A percentile compares a stretch with the other conserved stretches of the same genome.
Evolutionary conservation across 1,140 invertebrate genomes (phyloP).

Genomic region (Campoletis sonorensis): DNA sequence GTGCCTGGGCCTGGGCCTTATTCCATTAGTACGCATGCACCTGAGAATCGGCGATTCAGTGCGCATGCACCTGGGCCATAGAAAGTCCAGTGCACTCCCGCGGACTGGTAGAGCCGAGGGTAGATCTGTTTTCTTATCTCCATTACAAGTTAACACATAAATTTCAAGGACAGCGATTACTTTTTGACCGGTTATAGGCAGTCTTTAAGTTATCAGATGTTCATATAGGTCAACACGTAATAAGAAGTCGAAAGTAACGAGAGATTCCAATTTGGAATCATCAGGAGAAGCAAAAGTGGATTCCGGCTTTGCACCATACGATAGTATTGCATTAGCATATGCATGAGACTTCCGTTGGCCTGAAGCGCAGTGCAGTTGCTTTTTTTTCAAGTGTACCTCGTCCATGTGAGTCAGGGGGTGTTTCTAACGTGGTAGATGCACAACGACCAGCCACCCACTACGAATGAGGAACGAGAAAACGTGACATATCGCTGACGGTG

Average conservation of each 20-base stretch:
- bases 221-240: neutral
- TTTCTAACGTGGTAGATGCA: neutral
- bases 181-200: no score
- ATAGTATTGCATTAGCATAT: constrained; percentile 53
- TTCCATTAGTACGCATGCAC: no score
- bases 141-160: no score
- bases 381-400: neutral
- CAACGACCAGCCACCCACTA: neutral
- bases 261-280: constrained; percentile 30
- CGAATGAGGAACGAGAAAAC: constrained; percentile 35
- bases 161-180: no score
- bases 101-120: no score
- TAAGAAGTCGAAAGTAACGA: constrained; percentile 11
- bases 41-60: no score
- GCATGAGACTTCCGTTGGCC: constrained; percentile 41
- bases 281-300: constrained; percentile 12
- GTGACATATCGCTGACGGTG: neutral
- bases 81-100: no score
- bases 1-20: no score
- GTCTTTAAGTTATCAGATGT: neutral
- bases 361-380: constrained; percentile 24
- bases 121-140: no score
- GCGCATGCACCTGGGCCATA: no score
- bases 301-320: constrained; percentile 1
- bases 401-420: neutral